These are phyloP conservation scores for Malacoctenus gilli DNA, from an alignment of 2,797 vertebrate species.

Conservation along the genomic window DNA sequence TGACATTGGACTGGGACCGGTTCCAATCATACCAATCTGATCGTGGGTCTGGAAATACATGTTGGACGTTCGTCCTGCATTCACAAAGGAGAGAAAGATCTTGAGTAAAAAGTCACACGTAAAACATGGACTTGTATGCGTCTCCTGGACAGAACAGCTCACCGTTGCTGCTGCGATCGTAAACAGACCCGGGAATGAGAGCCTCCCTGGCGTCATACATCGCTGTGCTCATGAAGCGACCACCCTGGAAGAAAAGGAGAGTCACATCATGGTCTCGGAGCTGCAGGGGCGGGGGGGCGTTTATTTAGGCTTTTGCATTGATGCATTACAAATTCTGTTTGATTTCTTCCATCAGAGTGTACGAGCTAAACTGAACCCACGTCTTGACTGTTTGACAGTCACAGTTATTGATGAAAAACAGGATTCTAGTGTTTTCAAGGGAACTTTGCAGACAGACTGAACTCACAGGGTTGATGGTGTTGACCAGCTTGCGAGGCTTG, in stretches of 20 bases:
- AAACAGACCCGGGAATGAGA: conserved; percentile 94
- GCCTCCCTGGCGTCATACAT: conserved; percentile 97
- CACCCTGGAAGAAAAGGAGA: too few relatives aligned
- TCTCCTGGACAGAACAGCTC: too few relatives aligned
- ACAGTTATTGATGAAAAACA: too few relatives aligned
- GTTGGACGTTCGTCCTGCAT: conserved; percentile 89
- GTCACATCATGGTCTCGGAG: too few relatives aligned
- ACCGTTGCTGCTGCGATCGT: conserved; percentile 94
- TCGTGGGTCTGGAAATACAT: conserved; percentile 99
- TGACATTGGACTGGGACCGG: conserved; percentile 88
- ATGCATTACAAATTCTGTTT: conserved; percentile 23
- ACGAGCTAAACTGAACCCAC: conserved; percentile 1
- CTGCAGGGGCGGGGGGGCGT: too few relatives aligned
- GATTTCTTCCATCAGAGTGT: background rate
- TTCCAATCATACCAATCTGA: conserved; percentile 96
- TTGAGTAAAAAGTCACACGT: too few relatives aligned
- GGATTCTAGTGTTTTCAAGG: too few relatives aligned
- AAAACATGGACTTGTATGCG: too few relatives aligned
- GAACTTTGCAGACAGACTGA: too few relatives aligned
- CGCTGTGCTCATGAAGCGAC: conserved; percentile 96
- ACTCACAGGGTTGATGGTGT: conserved; percentile 97
- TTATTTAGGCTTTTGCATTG: background rate
- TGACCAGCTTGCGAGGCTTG: conserved; percentile 98
- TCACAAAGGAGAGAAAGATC: background rate
- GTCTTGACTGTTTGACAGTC: conserved; percentile 1